These are phyloP conservation scores for Falcunculus frontatus DNA, from an alignment of 2,113 vertebrate species.

Conservation along the genomic window DNA sequence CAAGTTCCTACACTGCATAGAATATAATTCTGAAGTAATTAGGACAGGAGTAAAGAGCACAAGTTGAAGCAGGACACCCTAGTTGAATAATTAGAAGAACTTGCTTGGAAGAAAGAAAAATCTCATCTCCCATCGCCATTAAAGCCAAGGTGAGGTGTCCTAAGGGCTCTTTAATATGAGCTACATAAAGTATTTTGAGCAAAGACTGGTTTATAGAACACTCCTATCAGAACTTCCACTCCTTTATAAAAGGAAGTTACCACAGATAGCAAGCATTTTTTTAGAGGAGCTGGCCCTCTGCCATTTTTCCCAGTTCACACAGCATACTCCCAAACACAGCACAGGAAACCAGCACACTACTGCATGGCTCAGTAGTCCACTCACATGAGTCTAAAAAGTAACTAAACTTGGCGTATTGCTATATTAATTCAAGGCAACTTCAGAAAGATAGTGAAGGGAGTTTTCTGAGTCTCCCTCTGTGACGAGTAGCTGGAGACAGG, in stretches of 20 bases:
- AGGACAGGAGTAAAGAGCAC: background rate
- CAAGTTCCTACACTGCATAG: background rate
- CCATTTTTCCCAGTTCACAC: background rate
- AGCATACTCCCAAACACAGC: background rate
- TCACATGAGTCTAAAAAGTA: background rate
- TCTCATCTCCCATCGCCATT: background rate
- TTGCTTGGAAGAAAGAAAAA: background rate
- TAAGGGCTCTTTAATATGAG: background rate
- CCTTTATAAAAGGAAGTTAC: background rate
- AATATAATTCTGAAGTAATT: conserved; percentile 24
- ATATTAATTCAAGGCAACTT: background rate
- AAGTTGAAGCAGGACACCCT: background rate
- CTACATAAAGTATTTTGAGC: background rate
- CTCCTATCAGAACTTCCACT: background rate
- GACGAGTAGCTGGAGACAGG: background rate
- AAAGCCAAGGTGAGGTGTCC: background rate
- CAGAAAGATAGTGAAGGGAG: background rate
- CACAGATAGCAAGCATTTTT: background rate
- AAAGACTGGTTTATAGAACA: background rate
- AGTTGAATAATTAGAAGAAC: background rate
- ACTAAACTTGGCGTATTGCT: background rate
- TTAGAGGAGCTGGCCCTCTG: background rate
- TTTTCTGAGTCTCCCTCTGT: background rate
- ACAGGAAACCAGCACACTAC: background rate
- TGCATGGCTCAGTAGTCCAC: background rate